These are phyloP conservation scores for Phania funesta DNA, from an alignment of 2,888 invertebrate species.

Conservation along the genomic window DNA sequence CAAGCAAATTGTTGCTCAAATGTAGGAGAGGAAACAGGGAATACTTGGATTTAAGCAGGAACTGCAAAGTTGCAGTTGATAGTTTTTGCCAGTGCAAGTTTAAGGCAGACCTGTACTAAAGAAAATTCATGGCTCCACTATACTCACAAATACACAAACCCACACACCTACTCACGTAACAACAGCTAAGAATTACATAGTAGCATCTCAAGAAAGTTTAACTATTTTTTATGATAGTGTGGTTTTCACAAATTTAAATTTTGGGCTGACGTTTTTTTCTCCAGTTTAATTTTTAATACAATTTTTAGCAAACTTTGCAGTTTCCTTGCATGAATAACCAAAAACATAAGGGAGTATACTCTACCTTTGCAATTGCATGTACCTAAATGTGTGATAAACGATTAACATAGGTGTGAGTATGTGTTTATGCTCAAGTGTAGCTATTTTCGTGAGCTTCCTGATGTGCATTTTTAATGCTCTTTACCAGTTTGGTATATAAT, in stretches of 20 bases:
- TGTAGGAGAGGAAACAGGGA: slow-evolving; percentile 2
- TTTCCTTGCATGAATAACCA: slow-evolving; percentile 1
- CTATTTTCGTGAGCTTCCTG: not conserved
- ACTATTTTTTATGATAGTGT: slow-evolving; percentile 43
- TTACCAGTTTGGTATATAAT: not conserved
- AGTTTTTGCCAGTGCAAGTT: slow-evolving; percentile 30
- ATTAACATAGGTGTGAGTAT: slow-evolving; percentile 28
- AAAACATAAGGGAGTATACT: not conserved
- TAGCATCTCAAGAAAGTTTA: slow-evolving; percentile 52
- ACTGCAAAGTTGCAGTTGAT: slow-evolving; percentile 29
- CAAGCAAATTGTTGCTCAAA: slow-evolving; percentile 60
- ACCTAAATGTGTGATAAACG: slow-evolving; percentile 42
- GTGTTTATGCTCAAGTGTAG: not conserved
- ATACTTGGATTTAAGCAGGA: slow-evolving; percentile 28
- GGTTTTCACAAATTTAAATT: slow-evolving; percentile 24
- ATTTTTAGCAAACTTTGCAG: slow-evolving; percentile 54
- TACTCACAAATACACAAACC: not conserved
- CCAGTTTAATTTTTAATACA: slow-evolving; percentile 53
- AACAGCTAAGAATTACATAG: not conserved
- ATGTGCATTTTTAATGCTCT: slow-evolving; percentile 39
- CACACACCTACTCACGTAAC: not conserved
- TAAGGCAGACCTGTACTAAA: slow-evolving; percentile 32
- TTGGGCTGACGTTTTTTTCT: not conserved
- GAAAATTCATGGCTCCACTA: slow-evolving; percentile 3
- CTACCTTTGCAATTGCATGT: not conserved